Evolutionary conservation across 1,140 invertebrate genomes (phyloP), one percentile per base, ranked within the genome.

Genomic region (Linepithema humile): DNA sequence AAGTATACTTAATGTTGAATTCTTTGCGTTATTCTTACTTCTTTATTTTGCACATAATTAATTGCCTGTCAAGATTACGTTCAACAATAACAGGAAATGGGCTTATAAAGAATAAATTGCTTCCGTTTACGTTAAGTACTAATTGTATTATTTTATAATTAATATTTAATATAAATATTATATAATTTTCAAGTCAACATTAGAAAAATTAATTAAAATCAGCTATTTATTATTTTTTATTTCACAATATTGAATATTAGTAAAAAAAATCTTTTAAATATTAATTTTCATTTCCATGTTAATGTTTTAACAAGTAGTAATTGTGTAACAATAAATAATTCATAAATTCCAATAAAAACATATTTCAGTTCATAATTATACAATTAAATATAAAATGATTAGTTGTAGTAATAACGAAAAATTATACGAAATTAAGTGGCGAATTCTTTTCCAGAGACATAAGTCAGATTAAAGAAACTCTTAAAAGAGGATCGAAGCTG

Each of bases 381-480:
- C 43, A 43, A n/a, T n/a, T 43, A 12, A 17, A 48, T 2, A 20
- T 35, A 50, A 48, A 70, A 12, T 10, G 17, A 20, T 43, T 32
- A 40, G 6, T 17, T 26, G 43, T 55, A 40, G 9, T 64, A 29
- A 45, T 75, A 20, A 15, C 50, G 15, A 67, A 15, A 57, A 35
- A n/a, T 38, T 35, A 17, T 12, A 3, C 3, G 17, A 65, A 74
- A 72, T 45, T 73, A 74, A 84, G 2, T n/a, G 3, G 29, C 6
- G 3, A 38, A 67, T 80, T 23, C 5, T 55, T 45, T 93, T 91
- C 12, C 87, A 95, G 94, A 75, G 94, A 95, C 75, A 94, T 94
- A 5, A 35, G 70, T 7, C 77, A 88, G 0, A 86, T 93, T 4
- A 92, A 88, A 55, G 43, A 91, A 35, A 91, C 83, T 9, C 38